phyloP scores from a whole-genome alignment of 2,113 vertebrate genomes.

The Euleptes europaea region DNA sequence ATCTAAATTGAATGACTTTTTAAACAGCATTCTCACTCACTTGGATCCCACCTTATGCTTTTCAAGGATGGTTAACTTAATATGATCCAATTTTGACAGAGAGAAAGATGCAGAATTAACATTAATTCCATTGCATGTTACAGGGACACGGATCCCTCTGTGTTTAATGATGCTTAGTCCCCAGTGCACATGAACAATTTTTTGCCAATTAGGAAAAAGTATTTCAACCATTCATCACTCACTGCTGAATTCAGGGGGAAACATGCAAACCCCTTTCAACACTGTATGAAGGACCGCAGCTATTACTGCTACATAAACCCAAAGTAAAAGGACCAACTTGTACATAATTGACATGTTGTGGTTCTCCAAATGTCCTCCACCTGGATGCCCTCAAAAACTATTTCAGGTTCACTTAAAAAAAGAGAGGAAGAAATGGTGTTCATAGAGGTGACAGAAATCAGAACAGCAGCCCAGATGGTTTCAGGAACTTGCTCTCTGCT shows the following conservation, averaged over 20 bases:
- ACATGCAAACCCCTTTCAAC: not conserved
- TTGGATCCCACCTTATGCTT: not conserved
- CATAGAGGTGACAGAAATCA: constrained; percentile 5
- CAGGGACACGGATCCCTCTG: not conserved
- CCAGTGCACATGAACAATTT: not conserved
- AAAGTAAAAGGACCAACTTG: constrained; percentile 11
- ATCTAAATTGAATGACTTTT: no score
- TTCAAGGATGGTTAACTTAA: not conserved
- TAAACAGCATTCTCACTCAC: no score
- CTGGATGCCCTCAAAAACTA: constrained; percentile 10
- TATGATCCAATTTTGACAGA: not conserved
- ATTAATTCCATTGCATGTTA: no score
- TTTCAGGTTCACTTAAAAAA: not conserved
- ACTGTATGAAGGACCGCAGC: constrained; percentile 18
- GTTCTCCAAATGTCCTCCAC: constrained; percentile 15
- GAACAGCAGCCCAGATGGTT: not conserved
- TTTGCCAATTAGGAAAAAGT: not conserved
- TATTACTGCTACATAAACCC: constrained; percentile 5
- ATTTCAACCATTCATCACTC: not conserved
- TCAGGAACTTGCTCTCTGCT: not conserved
- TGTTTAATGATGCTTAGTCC: not conserved
- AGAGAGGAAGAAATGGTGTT: not conserved
- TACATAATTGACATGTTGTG: not conserved
- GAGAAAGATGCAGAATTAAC: not conserved
- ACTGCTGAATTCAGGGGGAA: not conserved